These are phyloP conservation scores for Pachydiplax longipennis DNA, from an alignment of 2,888 invertebrate genomes.

Conservation along the genomic window DNA sequence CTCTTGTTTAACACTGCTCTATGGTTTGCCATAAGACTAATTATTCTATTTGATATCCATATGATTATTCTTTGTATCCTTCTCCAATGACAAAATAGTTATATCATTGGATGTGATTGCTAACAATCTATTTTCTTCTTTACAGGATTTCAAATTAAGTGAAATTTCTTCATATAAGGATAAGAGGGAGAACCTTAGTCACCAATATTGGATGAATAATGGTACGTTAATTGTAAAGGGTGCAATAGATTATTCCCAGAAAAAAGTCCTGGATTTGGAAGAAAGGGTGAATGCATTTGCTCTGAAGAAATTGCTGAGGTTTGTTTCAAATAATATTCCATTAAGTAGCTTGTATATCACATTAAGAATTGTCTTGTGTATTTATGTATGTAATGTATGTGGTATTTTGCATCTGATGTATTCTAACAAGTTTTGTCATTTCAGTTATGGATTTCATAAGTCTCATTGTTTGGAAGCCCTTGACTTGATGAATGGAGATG, in stretches of 20 bases:
- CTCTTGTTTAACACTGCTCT: too few relatives aligned
- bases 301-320: conserved; percentile 75
- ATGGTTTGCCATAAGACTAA: too few relatives aligned
- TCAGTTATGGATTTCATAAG: conserved; percentile 76
- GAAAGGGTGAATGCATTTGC: conserved; percentile 75
- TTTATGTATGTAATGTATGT: not conserved
- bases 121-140: conserved; percentile 44
- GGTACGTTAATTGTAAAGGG: conserved; percentile 79
- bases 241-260: conserved; percentile 72
- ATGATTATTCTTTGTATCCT: too few relatives aligned
- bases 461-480: conserved; percentile 79
- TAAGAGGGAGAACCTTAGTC: conserved; percentile 71
- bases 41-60: too few relatives aligned
- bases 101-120: too few relatives aligned
- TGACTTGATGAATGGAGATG: conserved; percentile 69
- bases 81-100: too few relatives aligned
- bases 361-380: not conserved
- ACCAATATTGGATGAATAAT: conserved; percentile 79
- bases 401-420: not conserved
- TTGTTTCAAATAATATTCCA: conserved; percentile 50
- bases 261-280: conserved; percentile 67
- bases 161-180: conserved; percentile 66
- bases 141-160: conserved; percentile 63
- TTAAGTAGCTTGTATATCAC: not conserved
- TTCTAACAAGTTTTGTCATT: conserved; percentile 52